Percentiles rank a stretch among this genome's conserved stretches.
Evolutionary conservation across 2,888 invertebrate species (phyloP).

Genomic region (Drosophila atripex): DNA sequence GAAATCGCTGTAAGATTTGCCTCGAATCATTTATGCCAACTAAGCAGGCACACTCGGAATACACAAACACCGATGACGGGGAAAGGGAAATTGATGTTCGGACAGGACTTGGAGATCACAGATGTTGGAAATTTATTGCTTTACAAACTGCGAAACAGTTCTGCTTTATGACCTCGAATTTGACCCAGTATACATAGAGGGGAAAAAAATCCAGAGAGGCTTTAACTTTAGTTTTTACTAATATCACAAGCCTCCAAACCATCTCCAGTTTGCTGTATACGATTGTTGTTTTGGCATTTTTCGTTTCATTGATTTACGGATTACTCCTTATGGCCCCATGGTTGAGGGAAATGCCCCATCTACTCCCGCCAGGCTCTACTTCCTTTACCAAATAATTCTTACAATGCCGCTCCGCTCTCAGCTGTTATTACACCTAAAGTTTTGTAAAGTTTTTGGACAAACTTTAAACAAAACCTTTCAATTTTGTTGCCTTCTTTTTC

Average conservation of each 20-base stretch:
- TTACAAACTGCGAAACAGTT: conserved; percentile 42
- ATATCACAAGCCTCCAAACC: neutral
- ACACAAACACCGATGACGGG: conserved; percentile 6
- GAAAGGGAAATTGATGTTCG: conserved; percentile 16
- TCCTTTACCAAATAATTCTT: conserved; percentile 5
- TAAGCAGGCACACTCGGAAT: conserved; percentile 30
- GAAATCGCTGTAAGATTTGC: conserved; percentile 65
- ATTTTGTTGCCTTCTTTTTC: conserved; percentile 23
- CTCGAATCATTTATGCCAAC: conserved; percentile 64
- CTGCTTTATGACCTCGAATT: neutral
- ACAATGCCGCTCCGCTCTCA: conserved; percentile 34
- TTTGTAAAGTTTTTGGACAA: conserved; percentile 52
- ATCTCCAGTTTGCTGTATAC: neutral
- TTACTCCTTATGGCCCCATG: conserved; percentile 53
- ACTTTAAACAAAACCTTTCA: conserved; percentile 68
- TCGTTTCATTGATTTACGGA: conserved; percentile 71
- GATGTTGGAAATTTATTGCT: conserved; percentile 59
- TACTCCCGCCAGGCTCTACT: conserved; percentile 1
- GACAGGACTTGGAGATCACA: conserved; percentile 29
- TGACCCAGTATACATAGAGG: neutral
- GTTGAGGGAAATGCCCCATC: conserved; percentile 14
- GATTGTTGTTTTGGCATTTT: conserved; percentile 58
- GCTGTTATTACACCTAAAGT: conserved; percentile 63
- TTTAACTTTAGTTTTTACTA: neutral
- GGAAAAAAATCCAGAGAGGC: neutral